Base-by-base conservation (phyloP, 2,888 invertebrate genomes). In the Acleris literana region DNA sequence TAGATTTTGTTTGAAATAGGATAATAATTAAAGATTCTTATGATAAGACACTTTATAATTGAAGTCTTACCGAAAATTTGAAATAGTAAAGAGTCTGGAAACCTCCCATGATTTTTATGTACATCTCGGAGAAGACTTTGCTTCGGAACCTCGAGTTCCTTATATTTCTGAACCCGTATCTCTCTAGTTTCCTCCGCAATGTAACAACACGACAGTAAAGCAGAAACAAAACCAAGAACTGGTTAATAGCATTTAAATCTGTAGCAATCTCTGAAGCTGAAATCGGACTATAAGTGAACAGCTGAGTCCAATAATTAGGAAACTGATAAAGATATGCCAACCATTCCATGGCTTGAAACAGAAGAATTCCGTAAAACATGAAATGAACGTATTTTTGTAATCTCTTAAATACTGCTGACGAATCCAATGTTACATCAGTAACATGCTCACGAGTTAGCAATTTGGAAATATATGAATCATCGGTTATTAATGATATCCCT, bases 161-260 rank as follows among this genome's bases (percentile, higher is more conserved):
- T 43, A 43, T 7, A 20, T 55, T 43, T 39, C 20, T 20, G 16
- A 55, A 55, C 16, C 20, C 55, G 20, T 55, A 55, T 20, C 55
- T 39, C 13, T 43, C 55, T 9, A 55, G 6, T 43, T 55, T 55
- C 2, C 6, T 55, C 5, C 55, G 55, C n/a, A 55, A 18, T 20
- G 43, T 43, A 16, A 20, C 3, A 7, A 55, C 3, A 7, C 55
- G 39, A 13, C 39, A 20, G 16, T 55, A 39, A 3, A 39, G 3
- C 4, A 55, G 18, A 16, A 20, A 18, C 6, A 55, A 20, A 7
- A 55, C 3, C 16, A 55, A 20, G 7, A 20, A 43, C 39, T 20
- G n/a, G 5, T 16, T 55, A 0, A 7, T 7, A 16, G 13, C 39
- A 20, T 20, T 55, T 18, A 16, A 7, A 7, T 43, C 18, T 43